Percentiles rank a stretch among this genome's conserved stretches.
Evolutionary conservation across 1,140 invertebrate genomes (phyloP).

Genomic region (Ceratina australensis): DNA sequence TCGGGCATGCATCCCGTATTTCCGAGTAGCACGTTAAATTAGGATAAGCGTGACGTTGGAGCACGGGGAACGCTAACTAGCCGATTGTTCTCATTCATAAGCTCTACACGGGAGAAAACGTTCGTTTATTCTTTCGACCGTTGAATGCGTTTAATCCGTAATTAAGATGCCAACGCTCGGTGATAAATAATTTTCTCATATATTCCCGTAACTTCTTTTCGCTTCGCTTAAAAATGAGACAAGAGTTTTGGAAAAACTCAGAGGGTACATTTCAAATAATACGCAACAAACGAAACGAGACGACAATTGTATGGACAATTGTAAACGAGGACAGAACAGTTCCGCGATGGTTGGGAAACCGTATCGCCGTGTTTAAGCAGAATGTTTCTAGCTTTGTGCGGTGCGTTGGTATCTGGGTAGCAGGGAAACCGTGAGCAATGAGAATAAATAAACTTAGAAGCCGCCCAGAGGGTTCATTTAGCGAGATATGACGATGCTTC

Average conservation of each 20-base stretch:
- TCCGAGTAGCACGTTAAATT: constrained; percentile 42
- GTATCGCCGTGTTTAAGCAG: too few relatives aligned
- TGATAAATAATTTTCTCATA: constrained; percentile 12
- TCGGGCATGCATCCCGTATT: constrained; percentile 23
- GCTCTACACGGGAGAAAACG: neutral
- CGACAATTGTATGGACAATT: too few relatives aligned
- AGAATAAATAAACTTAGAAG: constrained; percentile 32
- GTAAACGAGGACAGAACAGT: too few relatives aligned
- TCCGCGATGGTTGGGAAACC: too few relatives aligned
- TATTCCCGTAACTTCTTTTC: neutral
- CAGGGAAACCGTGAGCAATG: neutral
- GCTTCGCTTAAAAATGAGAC: too few relatives aligned
- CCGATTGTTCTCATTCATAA: constrained; percentile 17
- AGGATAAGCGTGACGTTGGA: neutral
- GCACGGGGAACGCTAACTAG: constrained; percentile 16
- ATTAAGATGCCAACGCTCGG: neutral
- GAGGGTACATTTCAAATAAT: too few relatives aligned
- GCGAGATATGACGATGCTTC: neutral
- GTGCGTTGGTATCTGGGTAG: neutral
- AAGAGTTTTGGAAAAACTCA: too few relatives aligned
- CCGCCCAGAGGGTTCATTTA: constrained; percentile 3
- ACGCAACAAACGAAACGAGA: too few relatives aligned
- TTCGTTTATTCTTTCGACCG: neutral
- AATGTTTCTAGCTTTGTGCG: neutral
- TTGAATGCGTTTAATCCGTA: constrained; percentile 1